Evolutionary conservation across 1,140 invertebrate genomes (phyloP).

Genomic region (Steinernema feltiae): DNA sequence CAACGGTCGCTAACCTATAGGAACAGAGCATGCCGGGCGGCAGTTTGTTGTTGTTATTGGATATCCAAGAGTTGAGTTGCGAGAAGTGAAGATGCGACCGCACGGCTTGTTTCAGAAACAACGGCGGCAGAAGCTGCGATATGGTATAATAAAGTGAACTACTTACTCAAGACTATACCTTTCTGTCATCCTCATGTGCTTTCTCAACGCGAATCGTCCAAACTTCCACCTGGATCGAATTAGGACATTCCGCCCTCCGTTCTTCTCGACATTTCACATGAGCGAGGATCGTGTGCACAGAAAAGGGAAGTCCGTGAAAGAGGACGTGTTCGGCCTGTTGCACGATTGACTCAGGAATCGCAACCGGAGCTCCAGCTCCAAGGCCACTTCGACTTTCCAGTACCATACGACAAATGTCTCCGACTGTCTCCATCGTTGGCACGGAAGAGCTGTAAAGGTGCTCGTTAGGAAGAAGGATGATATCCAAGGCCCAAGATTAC

Average conservation of each 20-base stretch:
- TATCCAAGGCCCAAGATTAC: too few relatives aligned
- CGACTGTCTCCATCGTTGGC: not conserved
- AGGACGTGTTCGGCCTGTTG: not conserved
- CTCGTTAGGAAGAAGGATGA: not conserved
- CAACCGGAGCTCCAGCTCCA: not conserved
- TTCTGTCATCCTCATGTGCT: slow-evolving; percentile 16
- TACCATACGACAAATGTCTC: not conserved
- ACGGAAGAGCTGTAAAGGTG: not conserved
- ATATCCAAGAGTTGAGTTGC: slow-evolving; percentile 81
- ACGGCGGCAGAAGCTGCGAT: slow-evolving; percentile 34
- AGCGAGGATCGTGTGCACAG: not conserved
- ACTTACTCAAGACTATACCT: slow-evolving; percentile 27
- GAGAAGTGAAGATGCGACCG: slow-evolving; percentile 91
- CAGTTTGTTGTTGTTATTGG: slow-evolving; percentile 62
- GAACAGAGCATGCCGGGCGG: slow-evolving; percentile 42
- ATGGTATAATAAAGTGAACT: not conserved
- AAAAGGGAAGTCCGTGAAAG: not conserved
- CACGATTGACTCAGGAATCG: not conserved
- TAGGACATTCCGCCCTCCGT: not conserved
- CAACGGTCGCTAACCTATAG: slow-evolving; percentile 7
- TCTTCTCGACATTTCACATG: not conserved
- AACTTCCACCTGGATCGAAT: slow-evolving; percentile 10
- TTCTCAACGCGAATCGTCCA: slow-evolving; percentile 22
- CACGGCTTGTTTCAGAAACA: slow-evolving; percentile 75
- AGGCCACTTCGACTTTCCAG: slow-evolving; percentile 14